Percentiles rank a stretch among this genome's conserved stretches.
These are phyloP conservation scores for Pelobates fuscus DNA, from an alignment of 2,113 vertebrate genomes.

Conservation along the genomic window DNA sequence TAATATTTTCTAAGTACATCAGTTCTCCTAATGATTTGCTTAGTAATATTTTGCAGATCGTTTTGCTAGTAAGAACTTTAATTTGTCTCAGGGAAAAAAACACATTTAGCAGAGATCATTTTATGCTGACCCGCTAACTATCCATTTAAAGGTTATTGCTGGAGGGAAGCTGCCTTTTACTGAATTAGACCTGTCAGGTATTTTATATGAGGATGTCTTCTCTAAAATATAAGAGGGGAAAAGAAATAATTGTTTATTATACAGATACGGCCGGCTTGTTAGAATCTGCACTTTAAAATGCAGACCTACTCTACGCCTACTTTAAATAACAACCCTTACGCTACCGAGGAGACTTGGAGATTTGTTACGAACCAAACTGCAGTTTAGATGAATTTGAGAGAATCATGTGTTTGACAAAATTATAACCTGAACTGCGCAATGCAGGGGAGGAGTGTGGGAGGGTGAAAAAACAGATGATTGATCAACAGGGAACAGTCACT, in stretches of 20 bases:
- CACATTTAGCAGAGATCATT: slow-evolving; percentile 38
- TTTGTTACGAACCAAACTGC: too few species aligned
- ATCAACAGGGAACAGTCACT: too few species aligned
- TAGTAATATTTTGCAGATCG: slow-evolving; percentile 22
- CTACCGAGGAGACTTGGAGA: too few species aligned
- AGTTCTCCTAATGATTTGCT: slow-evolving; percentile 29
- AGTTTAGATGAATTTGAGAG: too few species aligned
- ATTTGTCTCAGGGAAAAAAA: slow-evolving; percentile 31
- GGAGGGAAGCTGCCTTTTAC: slow-evolving; percentile 40
- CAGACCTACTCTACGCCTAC: not conserved
- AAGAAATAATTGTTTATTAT: not conserved
- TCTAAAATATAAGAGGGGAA: slow-evolving; percentile 19
- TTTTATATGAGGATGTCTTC: slow-evolving; percentile 37
- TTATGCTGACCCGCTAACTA: slow-evolving; percentile 43
- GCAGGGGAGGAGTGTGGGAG: too few species aligned
- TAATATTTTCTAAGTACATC: not conserved
- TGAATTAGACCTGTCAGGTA: slow-evolving; percentile 43
- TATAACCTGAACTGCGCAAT: too few species aligned
- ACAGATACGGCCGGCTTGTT: not conserved
- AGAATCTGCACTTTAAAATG: not conserved
- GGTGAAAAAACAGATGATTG: too few species aligned
- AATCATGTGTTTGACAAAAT: too few species aligned
- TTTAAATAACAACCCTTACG: not conserved
- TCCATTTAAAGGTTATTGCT: slow-evolving; percentile 49
- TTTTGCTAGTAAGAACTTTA: slow-evolving; percentile 23